Base-by-base conservation (phyloP, 2,888 invertebrate genomes). In the Aphodius sticticus region DNA sequence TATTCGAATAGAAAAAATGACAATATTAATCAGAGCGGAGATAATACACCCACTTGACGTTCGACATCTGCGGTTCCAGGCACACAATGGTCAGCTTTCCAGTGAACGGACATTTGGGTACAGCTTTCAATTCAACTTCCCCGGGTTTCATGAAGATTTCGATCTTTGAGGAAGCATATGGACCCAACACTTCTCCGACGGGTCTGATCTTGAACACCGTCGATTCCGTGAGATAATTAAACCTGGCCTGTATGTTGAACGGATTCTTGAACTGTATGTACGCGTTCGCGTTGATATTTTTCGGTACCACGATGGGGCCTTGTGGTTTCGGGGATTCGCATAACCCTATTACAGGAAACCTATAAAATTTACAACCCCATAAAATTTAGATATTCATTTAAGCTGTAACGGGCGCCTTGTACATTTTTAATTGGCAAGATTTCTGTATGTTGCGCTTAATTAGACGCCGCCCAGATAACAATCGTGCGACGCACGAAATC, bases 301-400 rank as follows among this genome's bases (percentile, higher is more conserved):
- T 89, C 37, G 74, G 35, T 35, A 91, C 85, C 6, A 85, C 84
- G 82, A 87, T 89, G 0, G 91, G 91, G 35, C 91, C 91, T 85
- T 91, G 91, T 12, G 91, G 91, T 83, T 89, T 90, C 7, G 91
- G 91, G n/a, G 86, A 83, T 16, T 86, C 84, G 82, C 90, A 89
- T 26, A 87, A 88, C 38, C 90, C 91, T 81, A 88, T 87, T 79
- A 91, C 83, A 6, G 91, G 91, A 86, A 90, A 87, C 78, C 88
- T 88, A 81, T 81, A 86, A 84, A 76, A n/a, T n/a, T n/a, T n/a
- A n/a, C n/a, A n/a, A n/a, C n/a, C 78, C 88, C 88, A 81, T 81
- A 86, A 84, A 76, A 78, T 76, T 7, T 69, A 69, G 26, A 26
- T 26, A 72, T 77, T 69, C 35, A 69, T n/a, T 15, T 35, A 6